Conservation (phyloP, 1,140 invertebrate species). For the Polypedilum vanderplanki region DNA sequence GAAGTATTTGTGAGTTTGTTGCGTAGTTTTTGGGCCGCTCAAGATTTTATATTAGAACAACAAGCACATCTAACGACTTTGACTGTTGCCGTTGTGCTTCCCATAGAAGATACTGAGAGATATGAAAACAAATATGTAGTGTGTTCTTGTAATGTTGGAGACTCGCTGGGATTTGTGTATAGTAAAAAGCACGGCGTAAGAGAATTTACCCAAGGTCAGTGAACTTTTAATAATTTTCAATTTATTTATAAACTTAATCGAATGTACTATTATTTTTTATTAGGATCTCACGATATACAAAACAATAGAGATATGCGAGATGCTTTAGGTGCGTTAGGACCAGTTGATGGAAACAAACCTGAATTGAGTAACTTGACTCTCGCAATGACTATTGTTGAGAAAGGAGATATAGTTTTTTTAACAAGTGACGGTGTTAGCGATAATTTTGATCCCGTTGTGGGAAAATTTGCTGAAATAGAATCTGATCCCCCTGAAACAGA, state of each 20-base stretch:
- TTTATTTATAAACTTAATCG: no score
- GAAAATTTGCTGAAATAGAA: constrained; percentile 73
- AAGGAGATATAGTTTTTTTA: constrained; percentile 81
- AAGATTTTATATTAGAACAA: constrained; percentile 78
- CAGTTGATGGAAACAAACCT: constrained; percentile 80
- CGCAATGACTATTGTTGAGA: constrained; percentile 75
- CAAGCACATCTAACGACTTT: constrained; percentile 82
- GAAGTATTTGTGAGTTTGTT: constrained; percentile 75
- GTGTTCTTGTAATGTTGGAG: constrained; percentile 87
- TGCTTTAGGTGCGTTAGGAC: constrained; percentile 81
- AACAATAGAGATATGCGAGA: constrained; percentile 87
- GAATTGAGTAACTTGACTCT: constrained; percentile 87
- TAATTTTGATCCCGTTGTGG: constrained; percentile 91
- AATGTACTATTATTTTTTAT: no score
- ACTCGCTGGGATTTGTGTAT: constrained; percentile 83
- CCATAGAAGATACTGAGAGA: constrained; percentile 41
- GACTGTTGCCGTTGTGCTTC: constrained; percentile 70
- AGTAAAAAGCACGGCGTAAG: constrained; percentile 65
- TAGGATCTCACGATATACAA: constrained; percentile 82
- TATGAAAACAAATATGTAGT: constrained; percentile 58
- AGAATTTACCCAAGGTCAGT: constrained; percentile 61
- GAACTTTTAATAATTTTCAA: constrained; percentile 29
- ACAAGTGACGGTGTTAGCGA: constrained; percentile 90
- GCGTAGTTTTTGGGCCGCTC: constrained; percentile 79
- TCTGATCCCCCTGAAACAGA: constrained; percentile 31